Conservation (phyloP, 1,140 invertebrate species). For the Drosophila punjabiensis region DNA sequence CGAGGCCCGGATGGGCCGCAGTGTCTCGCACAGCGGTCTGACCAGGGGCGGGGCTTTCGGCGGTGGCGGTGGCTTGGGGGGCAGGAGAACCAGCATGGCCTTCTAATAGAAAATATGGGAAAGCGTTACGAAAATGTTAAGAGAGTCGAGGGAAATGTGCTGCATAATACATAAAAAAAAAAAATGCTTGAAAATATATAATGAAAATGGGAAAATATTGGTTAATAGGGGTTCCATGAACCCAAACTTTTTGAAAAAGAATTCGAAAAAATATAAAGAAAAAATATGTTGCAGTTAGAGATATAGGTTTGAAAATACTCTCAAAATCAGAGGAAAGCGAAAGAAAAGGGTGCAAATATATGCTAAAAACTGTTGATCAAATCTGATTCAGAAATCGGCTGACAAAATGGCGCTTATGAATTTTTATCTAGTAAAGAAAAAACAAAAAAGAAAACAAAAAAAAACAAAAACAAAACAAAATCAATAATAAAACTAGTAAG, state of each 20-base stretch:
- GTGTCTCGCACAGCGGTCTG: slow-evolving; percentile 78
- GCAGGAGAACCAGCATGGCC: slow-evolving; percentile 83
- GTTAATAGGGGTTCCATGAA: not conserved
- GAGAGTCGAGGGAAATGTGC: not conserved
- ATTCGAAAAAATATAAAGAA: not conserved
- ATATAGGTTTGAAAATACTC: not conserved
- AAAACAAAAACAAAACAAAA: slow-evolving; percentile 18
- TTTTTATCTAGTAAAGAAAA: slow-evolving; percentile 54
- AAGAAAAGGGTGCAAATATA: slow-evolving; percentile 2
- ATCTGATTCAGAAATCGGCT: slow-evolving; percentile 59
- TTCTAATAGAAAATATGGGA: slow-evolving; percentile 57
- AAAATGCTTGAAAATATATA: not conserved
- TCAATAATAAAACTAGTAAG: slow-evolving; percentile 43
- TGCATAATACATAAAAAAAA: not conserved
- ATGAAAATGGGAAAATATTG: slow-evolving; percentile 4
- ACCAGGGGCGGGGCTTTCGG: slow-evolving; percentile 68
- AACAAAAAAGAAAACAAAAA: not conserved
- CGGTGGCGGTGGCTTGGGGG: slow-evolving; percentile 54
- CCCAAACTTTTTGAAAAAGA: not conserved
- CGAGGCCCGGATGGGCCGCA: slow-evolving; percentile 79
- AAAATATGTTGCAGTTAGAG: not conserved
- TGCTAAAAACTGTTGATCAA: slow-evolving; percentile 38
- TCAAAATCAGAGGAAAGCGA: too few species aligned
- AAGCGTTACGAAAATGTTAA: not conserved
- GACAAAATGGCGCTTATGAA: slow-evolving; percentile 75